Evolutionary conservation across 1,140 invertebrate genomes (phyloP), one percentile per base, ranked within the genome.

Genomic region (Bombyx mori): DNA sequence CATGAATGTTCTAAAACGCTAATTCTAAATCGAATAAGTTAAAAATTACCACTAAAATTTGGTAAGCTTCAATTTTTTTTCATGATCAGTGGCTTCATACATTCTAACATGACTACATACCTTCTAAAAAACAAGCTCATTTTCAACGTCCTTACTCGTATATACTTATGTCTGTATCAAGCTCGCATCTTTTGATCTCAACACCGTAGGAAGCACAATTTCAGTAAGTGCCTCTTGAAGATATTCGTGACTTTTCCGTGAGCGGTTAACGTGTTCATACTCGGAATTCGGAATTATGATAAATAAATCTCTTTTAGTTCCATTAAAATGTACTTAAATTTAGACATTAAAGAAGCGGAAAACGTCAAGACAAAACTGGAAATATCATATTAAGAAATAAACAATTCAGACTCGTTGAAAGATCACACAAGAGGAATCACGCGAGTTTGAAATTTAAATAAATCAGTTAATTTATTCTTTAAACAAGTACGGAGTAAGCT

Each of bases 111-210:
- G 1, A 0, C 12, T 18, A 18, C 12, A 22, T 22, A 54, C 44
- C 43, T 45, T 8, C 10, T 18, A 6, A 42, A 43, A 53, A 53
- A 53, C 52, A 55, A n/a, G 12, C n/a, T 10, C 7, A 35, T 55
- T 55, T 55, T 46, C 18, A 47, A 45, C 6, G 22, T 26, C 12
- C 12, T 18, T 18, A 18, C 12, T 22, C 54, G 47, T 35, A 22
- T 47, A 12, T 18, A 43, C n/a, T n/a, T n/a, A n/a, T n/a, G n/a
- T n/a, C n/a, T 35, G 45, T 46, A 7, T 9, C 54, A 12, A 42
- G 7, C 51, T 52, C 26, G 26, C 35, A 22, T 56, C 54, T 56
- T 56, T 56, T 49, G 46, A 56, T 56, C 26, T 56, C 54, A 22
- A 47, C 18, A 45, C 12, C 9, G n/a, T 42, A 56, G 54, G 46